phyloP scores from a whole-genome alignment of 2,113 vertebrate species.

The Tenebrosternarchus preto region DNA sequence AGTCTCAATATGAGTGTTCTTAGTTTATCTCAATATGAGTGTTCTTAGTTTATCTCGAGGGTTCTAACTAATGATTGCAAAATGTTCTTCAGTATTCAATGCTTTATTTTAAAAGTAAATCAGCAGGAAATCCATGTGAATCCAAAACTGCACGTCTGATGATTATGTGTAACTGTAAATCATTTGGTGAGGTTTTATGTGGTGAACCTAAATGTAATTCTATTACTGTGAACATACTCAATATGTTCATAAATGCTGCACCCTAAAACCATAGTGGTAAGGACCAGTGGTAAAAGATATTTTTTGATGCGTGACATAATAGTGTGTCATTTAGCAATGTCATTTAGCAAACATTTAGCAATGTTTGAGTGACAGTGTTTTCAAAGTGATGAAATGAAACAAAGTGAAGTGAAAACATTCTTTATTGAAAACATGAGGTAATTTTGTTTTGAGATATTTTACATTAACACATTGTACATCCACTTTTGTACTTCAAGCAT shows the following conservation, averaged over 20 bases:
- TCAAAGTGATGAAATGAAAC: conserved; percentile 9
- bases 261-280: background rate
- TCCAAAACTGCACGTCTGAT: no score
- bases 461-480: conserved; percentile 4
- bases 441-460: conserved; percentile 14
- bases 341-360: background rate
- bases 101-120: no score
- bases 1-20: no score
- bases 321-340: background rate
- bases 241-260: background rate
- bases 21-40: no score
- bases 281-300: background rate
- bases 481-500: background rate
- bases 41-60: no score
- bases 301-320: background rate
- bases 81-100: no score
- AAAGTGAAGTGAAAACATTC: conserved; percentile 63
- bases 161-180: background rate
- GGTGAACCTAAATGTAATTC: background rate
- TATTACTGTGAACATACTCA: background rate
- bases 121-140: no score
- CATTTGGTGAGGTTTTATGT: background rate
- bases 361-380: background rate
- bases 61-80: no score
- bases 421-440: conserved; percentile 69